Percentiles rank a stretch among this genome's conserved stretches.
phyloP scores from a whole-genome alignment of 2,113 vertebrate genomes.

The Tichodroma muraria region DNA sequence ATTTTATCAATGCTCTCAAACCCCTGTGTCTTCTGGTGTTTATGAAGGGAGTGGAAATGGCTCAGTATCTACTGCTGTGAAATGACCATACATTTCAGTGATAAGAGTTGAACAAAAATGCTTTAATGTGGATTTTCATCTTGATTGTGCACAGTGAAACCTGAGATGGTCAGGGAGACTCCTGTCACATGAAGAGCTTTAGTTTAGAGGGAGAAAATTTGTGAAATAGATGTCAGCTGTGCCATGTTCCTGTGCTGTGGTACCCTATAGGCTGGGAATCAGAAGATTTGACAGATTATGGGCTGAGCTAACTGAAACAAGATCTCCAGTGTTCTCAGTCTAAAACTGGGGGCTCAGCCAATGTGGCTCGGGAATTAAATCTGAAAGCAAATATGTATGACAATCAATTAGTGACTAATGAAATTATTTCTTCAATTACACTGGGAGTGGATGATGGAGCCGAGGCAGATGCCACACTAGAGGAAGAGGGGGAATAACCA shows the following conservation, averaged over 20 bases:
- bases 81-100: not conserved
- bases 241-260: not conserved
- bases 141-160: not conserved
- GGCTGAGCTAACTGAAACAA: not conserved
- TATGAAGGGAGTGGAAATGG: not conserved
- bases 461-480: not conserved
- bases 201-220: not conserved
- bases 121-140: not conserved
- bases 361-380: not conserved
- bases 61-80: not conserved
- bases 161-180: not conserved
- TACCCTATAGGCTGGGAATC: not conserved
- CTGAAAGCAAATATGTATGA: not conserved
- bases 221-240: not conserved
- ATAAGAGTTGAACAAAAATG: not conserved
- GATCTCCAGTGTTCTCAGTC: not conserved
- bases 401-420: not conserved
- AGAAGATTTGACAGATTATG: not conserved
- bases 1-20: not conserved
- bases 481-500: not conserved
- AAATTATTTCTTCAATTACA: not conserved
- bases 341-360: not conserved
- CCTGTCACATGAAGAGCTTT: not conserved
- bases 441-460: not conserved
- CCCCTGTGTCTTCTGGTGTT: not conserved